phyloP scores from a whole-genome alignment of 1,140 invertebrate genomes.

The Dendrolimus kikuchii region DNA sequence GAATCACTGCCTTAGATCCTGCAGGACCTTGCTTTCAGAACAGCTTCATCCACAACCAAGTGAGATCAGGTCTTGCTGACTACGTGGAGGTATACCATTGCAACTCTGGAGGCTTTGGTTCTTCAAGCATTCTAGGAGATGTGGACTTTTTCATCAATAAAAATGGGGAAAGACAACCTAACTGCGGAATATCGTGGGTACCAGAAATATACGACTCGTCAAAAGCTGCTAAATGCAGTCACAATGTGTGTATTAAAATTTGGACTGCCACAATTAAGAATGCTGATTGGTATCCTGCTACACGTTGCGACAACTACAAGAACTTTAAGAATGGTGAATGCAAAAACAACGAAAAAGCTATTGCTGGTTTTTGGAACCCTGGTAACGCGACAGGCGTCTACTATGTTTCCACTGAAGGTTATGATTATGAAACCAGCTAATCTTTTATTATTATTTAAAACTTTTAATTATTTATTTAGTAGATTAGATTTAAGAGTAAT shows the following conservation, averaged over 20 bases:
- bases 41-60: conserved; percentile 10
- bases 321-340: conserved; percentile 43
- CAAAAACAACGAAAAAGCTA: conserved; percentile 37
- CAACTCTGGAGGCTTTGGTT: conserved; percentile 74
- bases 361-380: conserved; percentile 62
- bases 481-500: no score
- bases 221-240: conserved; percentile 74
- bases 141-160: conserved; percentile 89
- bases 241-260: conserved; percentile 75
- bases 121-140: conserved; percentile 74
- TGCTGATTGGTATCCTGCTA: conserved; percentile 47
- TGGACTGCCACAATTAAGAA: conserved; percentile 76
- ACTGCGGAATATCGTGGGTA: conserved; percentile 65
- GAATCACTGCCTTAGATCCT: conserved; percentile 13
- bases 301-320: conserved; percentile 53
- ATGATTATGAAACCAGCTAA: conserved; percentile 12
- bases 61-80: conserved; percentile 16
- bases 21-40: conserved; percentile 22
- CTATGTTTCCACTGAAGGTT: conserved; percentile 50
- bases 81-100: conserved; percentile 25
- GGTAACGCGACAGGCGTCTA: conserved; percentile 52
- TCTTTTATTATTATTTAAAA: no score
- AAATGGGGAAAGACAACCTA: conserved; percentile 70
- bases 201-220: conserved; percentile 53
- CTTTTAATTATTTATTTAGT: no score